Conservation (phyloP, 2,113 vertebrate genomes). For the Tamias sibiricus region DNA sequence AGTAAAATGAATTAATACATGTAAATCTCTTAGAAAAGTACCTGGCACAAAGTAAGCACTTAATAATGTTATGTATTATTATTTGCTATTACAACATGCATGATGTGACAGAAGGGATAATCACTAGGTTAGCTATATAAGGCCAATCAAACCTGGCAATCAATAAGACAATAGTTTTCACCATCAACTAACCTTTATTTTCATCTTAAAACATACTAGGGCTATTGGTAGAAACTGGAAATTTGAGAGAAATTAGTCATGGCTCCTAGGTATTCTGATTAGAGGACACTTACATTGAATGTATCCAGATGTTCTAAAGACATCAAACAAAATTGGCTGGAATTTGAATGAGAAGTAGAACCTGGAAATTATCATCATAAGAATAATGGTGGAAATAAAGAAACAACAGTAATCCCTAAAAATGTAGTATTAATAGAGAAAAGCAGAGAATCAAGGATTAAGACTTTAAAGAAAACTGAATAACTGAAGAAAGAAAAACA, state of each 20-base stretch:
- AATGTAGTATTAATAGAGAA: neutral
- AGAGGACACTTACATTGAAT: neutral
- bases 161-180: neutral
- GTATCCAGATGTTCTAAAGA: slow-evolving; percentile 1
- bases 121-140: neutral
- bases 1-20: neutral
- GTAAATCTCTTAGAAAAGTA: neutral
- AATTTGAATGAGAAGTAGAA: neutral
- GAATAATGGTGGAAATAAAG: neutral
- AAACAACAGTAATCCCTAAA: neutral
- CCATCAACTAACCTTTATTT: neutral
- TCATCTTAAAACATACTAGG: neutral
- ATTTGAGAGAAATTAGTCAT: neutral
- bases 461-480: slow-evolving; percentile 37
- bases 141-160: neutral
- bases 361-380: neutral
- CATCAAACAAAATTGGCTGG: neutral
- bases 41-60: no score
- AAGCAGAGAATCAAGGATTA: neutral
- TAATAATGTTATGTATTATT: neutral
- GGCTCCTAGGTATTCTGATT: neutral
- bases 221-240: neutral
- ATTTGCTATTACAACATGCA: neutral
- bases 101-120: neutral
- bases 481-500: neutral